phyloP scores from a whole-genome alignment of 2,797 vertebrate genomes.

The Sitta carolinensis region DNA sequence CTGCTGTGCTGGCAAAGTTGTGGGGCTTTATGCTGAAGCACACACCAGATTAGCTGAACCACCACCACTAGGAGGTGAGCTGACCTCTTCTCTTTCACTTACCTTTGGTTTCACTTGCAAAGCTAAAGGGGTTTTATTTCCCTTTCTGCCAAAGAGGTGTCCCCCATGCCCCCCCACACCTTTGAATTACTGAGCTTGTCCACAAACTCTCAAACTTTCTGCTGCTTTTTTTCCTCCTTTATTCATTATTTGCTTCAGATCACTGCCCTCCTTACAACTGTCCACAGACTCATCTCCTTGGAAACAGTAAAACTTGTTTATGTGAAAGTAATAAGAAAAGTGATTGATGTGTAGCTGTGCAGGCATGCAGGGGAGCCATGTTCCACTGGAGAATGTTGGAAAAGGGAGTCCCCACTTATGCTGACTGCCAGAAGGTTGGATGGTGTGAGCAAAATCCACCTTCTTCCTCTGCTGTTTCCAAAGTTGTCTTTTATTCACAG shows the following conservation, averaged over 20 bases:
- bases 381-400: not conserved
- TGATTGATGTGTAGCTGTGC: not conserved
- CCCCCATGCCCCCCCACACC: too few relatives aligned
- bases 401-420: fast-evolving
- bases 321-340: not conserved
- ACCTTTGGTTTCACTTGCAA: not conserved
- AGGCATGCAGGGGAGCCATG: not conserved
- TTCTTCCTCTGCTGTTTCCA: not conserved
- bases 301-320: constrained; percentile 38
- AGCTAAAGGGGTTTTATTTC: not conserved
- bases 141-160: not conserved
- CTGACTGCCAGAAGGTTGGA: not conserved
- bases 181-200: not conserved
- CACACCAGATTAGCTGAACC: not conserved
- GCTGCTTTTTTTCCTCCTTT: not conserved
- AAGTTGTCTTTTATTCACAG: not conserved
- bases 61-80: not conserved
- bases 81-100: not conserved
- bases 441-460: not conserved
- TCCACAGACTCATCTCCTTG: constrained; percentile 13
- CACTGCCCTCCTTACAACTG: not conserved
- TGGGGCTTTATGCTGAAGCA: not conserved
- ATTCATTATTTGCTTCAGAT: not conserved
- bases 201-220: not conserved
- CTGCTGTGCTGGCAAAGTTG: not conserved